Percentiles rank a stretch among this genome's conserved stretches.
Evolutionary conservation across 2,888 invertebrate genomes (phyloP).

Genomic region (Exephanes ischioxanthus): DNA sequence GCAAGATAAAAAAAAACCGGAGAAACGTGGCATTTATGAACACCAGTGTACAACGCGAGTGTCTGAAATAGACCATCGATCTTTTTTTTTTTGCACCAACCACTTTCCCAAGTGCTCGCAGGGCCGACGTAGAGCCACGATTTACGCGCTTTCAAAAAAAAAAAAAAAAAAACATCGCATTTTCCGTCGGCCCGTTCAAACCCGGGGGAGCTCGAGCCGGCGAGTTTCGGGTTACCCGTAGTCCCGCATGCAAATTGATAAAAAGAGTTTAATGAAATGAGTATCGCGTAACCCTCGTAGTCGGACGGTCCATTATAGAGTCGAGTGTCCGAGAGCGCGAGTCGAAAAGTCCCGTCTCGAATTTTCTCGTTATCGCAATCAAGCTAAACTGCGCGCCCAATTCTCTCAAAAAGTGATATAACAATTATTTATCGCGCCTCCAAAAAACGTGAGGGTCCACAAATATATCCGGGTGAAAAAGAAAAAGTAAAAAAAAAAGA

Average conservation of each 20-base stretch:
- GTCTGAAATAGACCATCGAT: slow-evolving; percentile 66
- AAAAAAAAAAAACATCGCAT: background rate
- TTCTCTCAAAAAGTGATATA: background rate
- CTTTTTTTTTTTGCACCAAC: background rate
- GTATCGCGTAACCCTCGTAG: slow-evolving; percentile 62
- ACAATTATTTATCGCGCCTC: slow-evolving; percentile 34
- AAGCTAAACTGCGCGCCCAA: background rate
- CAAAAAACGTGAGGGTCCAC: slow-evolving; percentile 25
- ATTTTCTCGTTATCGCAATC: background rate
- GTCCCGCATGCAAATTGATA: slow-evolving; percentile 65
- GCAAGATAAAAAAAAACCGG: too few relatives aligned
- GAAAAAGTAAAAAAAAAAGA: background rate
- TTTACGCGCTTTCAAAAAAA: background rate
- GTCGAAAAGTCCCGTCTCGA: background rate
- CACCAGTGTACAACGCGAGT: slow-evolving; percentile 63
- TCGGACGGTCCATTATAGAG: slow-evolving; percentile 50
- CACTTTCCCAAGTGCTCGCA: background rate
- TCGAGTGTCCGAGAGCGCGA: slow-evolving; percentile 41
- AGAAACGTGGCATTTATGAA: too few relatives aligned
- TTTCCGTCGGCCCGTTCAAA: background rate
- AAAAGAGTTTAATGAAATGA: slow-evolving; percentile 70
- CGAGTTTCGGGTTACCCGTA: slow-evolving; percentile 61
- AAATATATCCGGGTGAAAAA: slow-evolving; percentile 20
- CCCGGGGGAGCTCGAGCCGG: background rate
- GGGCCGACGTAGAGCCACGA: background rate